Evolutionary conservation across 2,113 vertebrate genomes (phyloP).

Genomic region (Malaclemys terrapin): DNA sequence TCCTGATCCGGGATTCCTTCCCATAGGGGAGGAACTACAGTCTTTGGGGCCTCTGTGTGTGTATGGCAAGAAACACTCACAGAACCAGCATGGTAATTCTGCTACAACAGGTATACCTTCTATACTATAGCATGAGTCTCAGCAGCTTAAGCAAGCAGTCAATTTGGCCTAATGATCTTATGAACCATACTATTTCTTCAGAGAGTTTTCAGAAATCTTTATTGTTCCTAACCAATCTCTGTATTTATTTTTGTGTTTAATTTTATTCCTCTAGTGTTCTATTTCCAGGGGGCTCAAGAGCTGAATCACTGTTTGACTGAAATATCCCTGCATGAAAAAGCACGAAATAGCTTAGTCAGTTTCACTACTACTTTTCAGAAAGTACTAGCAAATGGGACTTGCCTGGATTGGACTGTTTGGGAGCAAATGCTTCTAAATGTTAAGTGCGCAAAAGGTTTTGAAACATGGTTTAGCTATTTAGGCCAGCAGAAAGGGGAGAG

Average conservation of each 20-base stretch:
- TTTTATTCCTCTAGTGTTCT: conserved; percentile 12
- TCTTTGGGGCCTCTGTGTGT: not conserved
- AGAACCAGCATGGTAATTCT: fast-evolving
- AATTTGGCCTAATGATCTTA: not conserved
- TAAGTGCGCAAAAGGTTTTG: not conserved
- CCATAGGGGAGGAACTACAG: not conserved
- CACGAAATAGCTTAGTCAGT: not conserved
- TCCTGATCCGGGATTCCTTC: not conserved
- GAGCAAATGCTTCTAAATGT: not conserved
- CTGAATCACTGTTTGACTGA: conserved; percentile 38
- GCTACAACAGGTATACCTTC: not conserved
- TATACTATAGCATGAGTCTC: not conserved
- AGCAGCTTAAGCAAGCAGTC: not conserved
- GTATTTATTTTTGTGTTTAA: conserved; percentile 37
- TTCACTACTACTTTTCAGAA: not conserved
- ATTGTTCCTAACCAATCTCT: not conserved
- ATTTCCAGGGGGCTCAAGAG: conserved; percentile 1
- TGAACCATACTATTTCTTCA: conserved; percentile 8
- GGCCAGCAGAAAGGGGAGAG: not conserved
- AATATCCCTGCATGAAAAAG: not conserved
- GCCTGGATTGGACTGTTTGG: not conserved
- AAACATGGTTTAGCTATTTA: not conserved
- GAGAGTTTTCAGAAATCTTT: not conserved
- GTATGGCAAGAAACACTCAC: fast-evolving
- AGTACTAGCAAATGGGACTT: not conserved